Evolutionary conservation across 2,888 invertebrate species (phyloP).

Genomic region (Lottia gigantea): DNA sequence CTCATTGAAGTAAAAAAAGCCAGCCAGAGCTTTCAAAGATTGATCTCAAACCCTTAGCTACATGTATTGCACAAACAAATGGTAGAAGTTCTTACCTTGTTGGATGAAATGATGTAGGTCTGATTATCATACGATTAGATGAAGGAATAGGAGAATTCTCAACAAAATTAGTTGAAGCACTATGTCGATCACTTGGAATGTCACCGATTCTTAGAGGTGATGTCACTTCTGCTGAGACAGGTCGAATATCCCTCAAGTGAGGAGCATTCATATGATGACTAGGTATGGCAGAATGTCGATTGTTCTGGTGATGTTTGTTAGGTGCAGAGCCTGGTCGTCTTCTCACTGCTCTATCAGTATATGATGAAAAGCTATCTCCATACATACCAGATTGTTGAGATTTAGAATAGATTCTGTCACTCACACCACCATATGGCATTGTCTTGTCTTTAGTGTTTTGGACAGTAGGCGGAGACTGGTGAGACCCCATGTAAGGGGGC

Average conservation of each 20-base stretch:
- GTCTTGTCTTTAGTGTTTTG: background rate
- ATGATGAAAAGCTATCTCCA: background rate
- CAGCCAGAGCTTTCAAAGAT: too few relatives aligned
- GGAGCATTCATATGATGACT: conserved; percentile 2
- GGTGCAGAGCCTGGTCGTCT: background rate
- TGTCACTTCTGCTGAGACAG: conserved; percentile 6
- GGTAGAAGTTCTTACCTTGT: background rate
- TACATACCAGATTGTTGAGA: background rate
- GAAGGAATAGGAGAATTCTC: background rate
- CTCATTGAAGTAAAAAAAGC: too few relatives aligned
- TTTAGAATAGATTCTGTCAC: background rate
- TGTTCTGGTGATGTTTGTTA: background rate
- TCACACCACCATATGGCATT: background rate
- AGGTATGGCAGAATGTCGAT: conserved; percentile 11
- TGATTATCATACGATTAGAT: background rate
- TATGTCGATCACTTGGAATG: background rate
- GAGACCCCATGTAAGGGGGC: background rate
- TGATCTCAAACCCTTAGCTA: too few relatives aligned
- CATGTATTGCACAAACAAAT: too few relatives aligned
- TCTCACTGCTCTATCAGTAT: background rate
- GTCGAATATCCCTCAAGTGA: background rate
- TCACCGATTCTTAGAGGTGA: conserved; percentile 1
- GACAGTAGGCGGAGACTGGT: background rate
- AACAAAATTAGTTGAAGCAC: conserved; percentile 6
- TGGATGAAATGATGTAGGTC: background rate